Percentiles rank a stretch among this genome's conserved stretches.
phyloP scores from a whole-genome alignment of 1,140 invertebrate genomes.

The Caenorhabditis latens region DNA sequence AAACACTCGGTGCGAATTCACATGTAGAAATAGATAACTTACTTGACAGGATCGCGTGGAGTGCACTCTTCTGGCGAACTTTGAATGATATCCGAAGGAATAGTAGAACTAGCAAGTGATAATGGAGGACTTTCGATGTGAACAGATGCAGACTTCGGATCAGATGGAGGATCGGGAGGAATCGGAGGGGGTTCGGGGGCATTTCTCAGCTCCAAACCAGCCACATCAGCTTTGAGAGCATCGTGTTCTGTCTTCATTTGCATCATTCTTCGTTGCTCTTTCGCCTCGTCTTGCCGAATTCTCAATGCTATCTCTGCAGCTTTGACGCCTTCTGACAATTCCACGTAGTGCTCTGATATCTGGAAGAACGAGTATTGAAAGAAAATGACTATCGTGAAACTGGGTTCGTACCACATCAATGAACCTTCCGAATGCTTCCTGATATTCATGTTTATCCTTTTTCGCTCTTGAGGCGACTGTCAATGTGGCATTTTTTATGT shows the following conservation, averaged over 20 bases:
- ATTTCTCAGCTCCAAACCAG: slow-evolving; percentile 18
- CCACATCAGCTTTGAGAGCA: slow-evolving; percentile 43
- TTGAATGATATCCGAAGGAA: slow-evolving; percentile 23
- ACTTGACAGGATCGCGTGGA: slow-evolving; percentile 8
- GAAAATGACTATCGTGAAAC: neutral
- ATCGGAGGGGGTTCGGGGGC: neutral
- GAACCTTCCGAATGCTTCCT: slow-evolving; percentile 28
- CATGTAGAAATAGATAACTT: neutral
- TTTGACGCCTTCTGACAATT: slow-evolving; percentile 25
- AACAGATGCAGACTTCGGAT: slow-evolving; percentile 1
- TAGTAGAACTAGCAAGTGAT: slow-evolving; percentile 3
- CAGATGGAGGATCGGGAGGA: slow-evolving; percentile 11
- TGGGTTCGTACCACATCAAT: neutral
- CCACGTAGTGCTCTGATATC: slow-evolving; percentile 35
- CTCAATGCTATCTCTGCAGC: neutral
- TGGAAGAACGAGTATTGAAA: neutral
- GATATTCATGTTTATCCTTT: slow-evolving; percentile 23
- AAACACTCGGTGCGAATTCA: neutral
- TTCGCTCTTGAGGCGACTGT: neutral
- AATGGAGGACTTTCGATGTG: neutral
- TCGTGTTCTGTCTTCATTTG: slow-evolving; percentile 41
- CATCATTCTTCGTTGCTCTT: slow-evolving; percentile 26
- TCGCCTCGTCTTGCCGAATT: slow-evolving; percentile 4
- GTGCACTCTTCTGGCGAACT: neutral
- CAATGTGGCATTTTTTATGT: slow-evolving; percentile 17